These are phyloP conservation scores for Euborellia annulipes DNA, from an alignment of 1,140 invertebrate genomes.

Conservation along the genomic window DNA sequence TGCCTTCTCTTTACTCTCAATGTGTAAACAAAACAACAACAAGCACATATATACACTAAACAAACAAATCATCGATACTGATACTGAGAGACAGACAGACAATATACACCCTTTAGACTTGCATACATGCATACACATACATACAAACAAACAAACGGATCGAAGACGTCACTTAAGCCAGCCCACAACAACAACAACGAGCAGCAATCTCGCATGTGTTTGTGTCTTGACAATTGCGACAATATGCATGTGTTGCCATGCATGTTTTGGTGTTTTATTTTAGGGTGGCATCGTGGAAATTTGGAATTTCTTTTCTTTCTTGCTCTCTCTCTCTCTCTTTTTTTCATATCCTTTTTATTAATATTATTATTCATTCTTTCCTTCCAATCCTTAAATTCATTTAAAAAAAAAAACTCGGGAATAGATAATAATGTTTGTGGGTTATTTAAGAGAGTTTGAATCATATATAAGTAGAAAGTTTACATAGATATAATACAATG, in stretches of 20 bases:
- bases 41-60: no score
- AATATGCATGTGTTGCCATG: no score
- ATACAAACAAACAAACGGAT: no score
- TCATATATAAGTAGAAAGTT: no score
- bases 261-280: no score
- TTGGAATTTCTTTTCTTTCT: slow-evolving; percentile 6
- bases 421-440: slow-evolving; percentile 5
- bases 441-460: background rate
- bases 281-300: background rate
- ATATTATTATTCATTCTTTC: slow-evolving; percentile 7
- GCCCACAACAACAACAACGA: background rate
- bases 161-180: background rate
- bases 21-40: no score
- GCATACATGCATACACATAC: no score
- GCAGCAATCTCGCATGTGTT: slow-evolving; percentile 9
- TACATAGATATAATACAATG: no score
- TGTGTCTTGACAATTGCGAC: slow-evolving; percentile 13
- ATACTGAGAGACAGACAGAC: no score
- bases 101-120: no score
- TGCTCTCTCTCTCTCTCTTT: slow-evolving; percentile 1
- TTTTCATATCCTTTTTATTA: slow-evolving; percentile 1
- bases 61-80: no score
- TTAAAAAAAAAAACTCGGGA: slow-evolving; percentile 4
- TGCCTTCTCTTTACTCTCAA: no score
- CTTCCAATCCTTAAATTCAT: slow-evolving; percentile 10